These are phyloP conservation scores for Anolis apletophallus DNA, from an alignment of 2,797 vertebrate species.

Conservation along the genomic window DNA sequence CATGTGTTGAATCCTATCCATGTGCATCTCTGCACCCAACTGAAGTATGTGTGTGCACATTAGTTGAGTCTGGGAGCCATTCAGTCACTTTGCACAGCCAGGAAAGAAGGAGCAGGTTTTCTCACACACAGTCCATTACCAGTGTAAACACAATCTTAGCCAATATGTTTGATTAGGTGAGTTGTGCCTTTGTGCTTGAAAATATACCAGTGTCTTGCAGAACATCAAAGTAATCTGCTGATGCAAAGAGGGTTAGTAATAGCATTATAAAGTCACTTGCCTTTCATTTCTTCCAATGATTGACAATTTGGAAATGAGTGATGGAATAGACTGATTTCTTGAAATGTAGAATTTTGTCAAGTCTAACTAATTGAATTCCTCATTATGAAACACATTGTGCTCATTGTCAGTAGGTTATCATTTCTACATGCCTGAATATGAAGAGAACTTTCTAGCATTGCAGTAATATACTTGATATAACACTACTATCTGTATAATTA, in stretches of 20 bases:
- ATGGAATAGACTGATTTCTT: constrained; percentile 57
- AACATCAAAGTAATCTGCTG: constrained; percentile 15
- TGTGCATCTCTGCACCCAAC: no score
- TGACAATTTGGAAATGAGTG: constrained; percentile 45
- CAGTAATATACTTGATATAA: constrained; percentile 33
- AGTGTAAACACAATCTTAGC: not conserved
- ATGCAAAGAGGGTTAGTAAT: not conserved
- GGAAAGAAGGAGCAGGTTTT: no score
- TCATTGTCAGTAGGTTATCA: constrained; percentile 18
- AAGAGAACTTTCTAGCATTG: constrained; percentile 36
- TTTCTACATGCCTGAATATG: constrained; percentile 56
- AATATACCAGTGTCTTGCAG: constrained; percentile 4
- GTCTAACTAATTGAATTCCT: constrained; percentile 46
- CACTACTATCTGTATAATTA: constrained; percentile 34
- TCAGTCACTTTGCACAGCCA: no score
- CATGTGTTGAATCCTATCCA: no score
- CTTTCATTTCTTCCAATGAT: constrained; percentile 41
- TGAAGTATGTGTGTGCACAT: no score
- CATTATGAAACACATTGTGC: constrained; percentile 45
- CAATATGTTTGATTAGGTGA: not conserved
- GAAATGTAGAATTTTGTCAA: constrained; percentile 42
- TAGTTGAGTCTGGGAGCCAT: no score
- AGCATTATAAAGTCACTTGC: constrained; percentile 33
- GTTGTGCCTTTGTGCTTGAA: constrained; percentile 24
- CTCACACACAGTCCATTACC: no score